A percentile compares a stretch with the other conserved stretches of the same genome.
These are phyloP conservation scores for Paragorgia papillata DNA, from an alignment of 92 coral and sea anemone species.

Conservation along the genomic window DNA sequence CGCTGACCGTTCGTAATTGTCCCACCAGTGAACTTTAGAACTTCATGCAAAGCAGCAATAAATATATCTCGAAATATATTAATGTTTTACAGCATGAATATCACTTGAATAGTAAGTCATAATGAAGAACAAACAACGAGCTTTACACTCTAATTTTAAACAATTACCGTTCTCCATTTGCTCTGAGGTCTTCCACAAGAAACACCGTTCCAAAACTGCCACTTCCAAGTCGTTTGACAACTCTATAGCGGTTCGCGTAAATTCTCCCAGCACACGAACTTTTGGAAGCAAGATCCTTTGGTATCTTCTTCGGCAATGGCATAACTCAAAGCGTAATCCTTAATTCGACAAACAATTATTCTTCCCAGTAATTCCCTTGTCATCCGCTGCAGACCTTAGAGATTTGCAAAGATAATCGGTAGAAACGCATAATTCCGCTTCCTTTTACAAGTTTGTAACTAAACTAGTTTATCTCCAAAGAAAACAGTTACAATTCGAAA, in stretches of 20 bases:
- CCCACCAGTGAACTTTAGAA: too few relatives aligned
- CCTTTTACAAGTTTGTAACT: not conserved
- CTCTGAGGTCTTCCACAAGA: slow-evolving; percentile 77
- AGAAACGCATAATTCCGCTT: not conserved
- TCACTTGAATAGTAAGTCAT: too few relatives aligned
- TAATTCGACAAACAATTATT: not conserved
- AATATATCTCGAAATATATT: too few relatives aligned
- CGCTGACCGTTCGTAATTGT: too few relatives aligned
- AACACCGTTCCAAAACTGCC: slow-evolving; percentile 95
- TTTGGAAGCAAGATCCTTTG: slow-evolving; percentile 69
- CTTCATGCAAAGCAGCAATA: too few relatives aligned
- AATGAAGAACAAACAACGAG: not conserved
- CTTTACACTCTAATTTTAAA: not conserved
- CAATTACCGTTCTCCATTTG: slow-evolving; percentile 69
- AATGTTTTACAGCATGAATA: too few relatives aligned
- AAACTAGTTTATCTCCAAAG: not conserved
- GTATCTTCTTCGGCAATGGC: slow-evolving; percentile 96
- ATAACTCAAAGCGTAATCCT: slow-evolving; percentile 39
- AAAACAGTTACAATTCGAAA: not conserved
- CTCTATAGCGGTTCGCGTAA: slow-evolving; percentile 81
- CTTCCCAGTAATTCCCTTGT: not conserved
- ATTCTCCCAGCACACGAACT: slow-evolving; percentile 74
- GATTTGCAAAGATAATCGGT: not conserved
- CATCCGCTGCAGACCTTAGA: not conserved
- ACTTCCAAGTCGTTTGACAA: slow-evolving; percentile 78